phyloP scores from a whole-genome alignment of 2,113 vertebrate genomes.

The Mandrillus leucophaeus region DNA sequence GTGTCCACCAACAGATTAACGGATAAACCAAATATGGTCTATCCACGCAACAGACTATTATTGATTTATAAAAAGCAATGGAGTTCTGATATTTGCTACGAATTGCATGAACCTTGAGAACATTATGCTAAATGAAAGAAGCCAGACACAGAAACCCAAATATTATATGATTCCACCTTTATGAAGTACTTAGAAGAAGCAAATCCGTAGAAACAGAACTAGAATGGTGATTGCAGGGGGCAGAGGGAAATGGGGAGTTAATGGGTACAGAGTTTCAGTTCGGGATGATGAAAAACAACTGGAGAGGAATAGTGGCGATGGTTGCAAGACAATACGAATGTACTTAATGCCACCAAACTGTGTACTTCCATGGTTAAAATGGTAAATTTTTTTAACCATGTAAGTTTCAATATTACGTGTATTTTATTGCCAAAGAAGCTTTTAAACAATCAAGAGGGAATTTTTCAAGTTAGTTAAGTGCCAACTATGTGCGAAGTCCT shows the following conservation, averaged over 20 bases:
- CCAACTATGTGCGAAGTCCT: background rate
- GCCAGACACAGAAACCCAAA: background rate
- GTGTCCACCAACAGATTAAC: background rate
- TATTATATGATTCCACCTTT: background rate
- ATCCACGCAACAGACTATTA: background rate
- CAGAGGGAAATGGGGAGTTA: background rate
- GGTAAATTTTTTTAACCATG: background rate
- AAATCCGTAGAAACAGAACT: background rate
- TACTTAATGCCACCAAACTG: background rate
- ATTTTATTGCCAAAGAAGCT: background rate
- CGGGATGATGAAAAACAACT: background rate
- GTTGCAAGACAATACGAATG: background rate
- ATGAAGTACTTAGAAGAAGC: background rate
- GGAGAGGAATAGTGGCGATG: background rate
- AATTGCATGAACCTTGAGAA: background rate
- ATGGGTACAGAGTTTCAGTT: background rate
- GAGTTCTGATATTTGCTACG: background rate
- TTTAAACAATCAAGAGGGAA: background rate
- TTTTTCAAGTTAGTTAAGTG: background rate
- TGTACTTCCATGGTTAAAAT: background rate
- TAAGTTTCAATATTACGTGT: background rate
- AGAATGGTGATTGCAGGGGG: background rate
- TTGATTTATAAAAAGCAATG: background rate
- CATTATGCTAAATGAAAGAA: background rate
- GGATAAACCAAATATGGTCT: background rate